A percentile compares a stretch with the other conserved stretches of the same genome.
phyloP scores from a whole-genome alignment of 1,140 invertebrate species.

The Elymnias hypermnestra region DNA sequence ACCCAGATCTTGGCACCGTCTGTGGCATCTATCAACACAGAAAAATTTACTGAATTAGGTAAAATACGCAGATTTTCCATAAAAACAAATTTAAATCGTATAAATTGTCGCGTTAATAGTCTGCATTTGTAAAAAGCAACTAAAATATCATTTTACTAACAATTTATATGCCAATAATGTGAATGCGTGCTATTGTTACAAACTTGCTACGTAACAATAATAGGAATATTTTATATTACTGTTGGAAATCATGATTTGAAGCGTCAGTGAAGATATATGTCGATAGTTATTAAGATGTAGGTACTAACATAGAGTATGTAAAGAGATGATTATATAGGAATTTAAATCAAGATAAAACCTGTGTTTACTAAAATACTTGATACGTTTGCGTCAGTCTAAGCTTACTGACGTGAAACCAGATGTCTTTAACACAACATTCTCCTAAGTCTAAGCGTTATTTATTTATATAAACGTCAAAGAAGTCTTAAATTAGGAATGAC shows the following conservation, averaged over 20 bases:
- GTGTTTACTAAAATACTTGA: no score
- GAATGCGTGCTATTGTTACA: background rate
- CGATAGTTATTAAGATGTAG: no score
- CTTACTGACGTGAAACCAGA: conserved; percentile 36
- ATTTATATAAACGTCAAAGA: conserved; percentile 42
- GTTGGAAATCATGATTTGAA: background rate
- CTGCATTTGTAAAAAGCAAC: no score
- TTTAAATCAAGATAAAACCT: background rate
- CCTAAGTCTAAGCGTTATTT: conserved; percentile 36
- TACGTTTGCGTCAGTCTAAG: conserved; percentile 28
- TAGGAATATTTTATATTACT: no score
- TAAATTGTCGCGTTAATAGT: no score
- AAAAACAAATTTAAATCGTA: no score
- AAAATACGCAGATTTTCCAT: no score
- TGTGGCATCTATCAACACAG: conserved; percentile 86
- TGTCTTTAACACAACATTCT: conserved; percentile 41
- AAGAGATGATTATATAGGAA: background rate
- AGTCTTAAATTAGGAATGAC: conserved; percentile 35
- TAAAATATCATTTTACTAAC: no score
- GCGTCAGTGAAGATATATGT: background rate
- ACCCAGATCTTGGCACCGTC: conserved; percentile 84
- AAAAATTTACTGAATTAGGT: conserved; percentile 6
- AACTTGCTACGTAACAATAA: no score
- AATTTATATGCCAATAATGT: background rate
- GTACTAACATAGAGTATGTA: no score